phyloP scores from a whole-genome alignment of 1,140 invertebrate genomes.

The Drosophila obscura region DNA sequence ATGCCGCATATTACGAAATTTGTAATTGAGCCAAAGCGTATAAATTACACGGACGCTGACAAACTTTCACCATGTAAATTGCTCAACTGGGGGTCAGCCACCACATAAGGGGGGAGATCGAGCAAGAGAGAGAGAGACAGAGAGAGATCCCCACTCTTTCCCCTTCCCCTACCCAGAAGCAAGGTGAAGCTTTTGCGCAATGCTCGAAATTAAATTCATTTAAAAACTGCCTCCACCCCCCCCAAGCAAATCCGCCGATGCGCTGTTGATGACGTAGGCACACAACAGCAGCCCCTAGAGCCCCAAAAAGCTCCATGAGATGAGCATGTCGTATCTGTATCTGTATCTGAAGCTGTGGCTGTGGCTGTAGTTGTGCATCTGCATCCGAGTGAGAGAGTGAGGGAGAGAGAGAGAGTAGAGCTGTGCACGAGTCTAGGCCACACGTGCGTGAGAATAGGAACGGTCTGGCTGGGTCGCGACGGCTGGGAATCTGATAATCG shows the following conservation, averaged over 20 bases:
- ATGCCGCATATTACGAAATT: slow-evolving; percentile 48
- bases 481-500: slow-evolving; percentile 4
- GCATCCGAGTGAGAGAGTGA: not conserved
- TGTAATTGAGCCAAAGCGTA: slow-evolving; percentile 62
- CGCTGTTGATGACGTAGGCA: slow-evolving; percentile 45
- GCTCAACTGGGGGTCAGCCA: slow-evolving; percentile 43
- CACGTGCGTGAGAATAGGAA: slow-evolving; percentile 44
- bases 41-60: slow-evolving; percentile 64
- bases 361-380: not conserved
- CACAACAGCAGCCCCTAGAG: no score
- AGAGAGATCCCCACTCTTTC: not conserved
- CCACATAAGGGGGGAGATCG: slow-evolving; percentile 39
- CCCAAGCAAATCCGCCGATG: not conserved
- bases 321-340: not conserved
- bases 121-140: not conserved
- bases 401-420: no score
- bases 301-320: no score
- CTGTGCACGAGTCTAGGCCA: slow-evolving; percentile 38
- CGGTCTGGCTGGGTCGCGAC: not conserved
- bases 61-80: slow-evolving; percentile 70
- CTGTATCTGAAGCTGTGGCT: not conserved
- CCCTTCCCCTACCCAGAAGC: slow-evolving; percentile 5
- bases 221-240: slow-evolving; percentile 32
- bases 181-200: slow-evolving; percentile 68
- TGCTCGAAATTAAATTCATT: slow-evolving; percentile 68